Conservation (phyloP, 2,888 invertebrate species). For the Acronicta psi region DNA sequence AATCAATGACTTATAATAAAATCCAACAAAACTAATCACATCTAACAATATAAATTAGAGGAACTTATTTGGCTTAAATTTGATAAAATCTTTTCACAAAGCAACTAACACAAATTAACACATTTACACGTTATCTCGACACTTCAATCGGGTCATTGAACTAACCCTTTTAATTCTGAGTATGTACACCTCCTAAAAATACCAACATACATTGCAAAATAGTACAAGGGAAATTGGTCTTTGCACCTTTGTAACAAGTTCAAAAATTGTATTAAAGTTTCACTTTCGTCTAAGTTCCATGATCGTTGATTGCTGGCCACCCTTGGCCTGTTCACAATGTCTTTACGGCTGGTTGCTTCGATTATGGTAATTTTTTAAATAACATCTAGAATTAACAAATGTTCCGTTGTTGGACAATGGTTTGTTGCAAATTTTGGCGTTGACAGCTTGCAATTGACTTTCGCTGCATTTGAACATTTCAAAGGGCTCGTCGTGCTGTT, state of each 20-base stretch:
- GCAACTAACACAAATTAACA: slow-evolving; percentile 63
- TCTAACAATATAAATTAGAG: slow-evolving; percentile 7
- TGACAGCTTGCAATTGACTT: slow-evolving; percentile 49
- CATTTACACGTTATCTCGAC: slow-evolving; percentile 61
- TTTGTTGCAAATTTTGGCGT: slow-evolving; percentile 47
- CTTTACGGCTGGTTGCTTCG: slow-evolving; percentile 76
- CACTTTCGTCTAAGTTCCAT: slow-evolving; percentile 11
- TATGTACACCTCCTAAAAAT: slow-evolving; percentile 38
- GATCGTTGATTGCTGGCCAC: slow-evolving; percentile 59
- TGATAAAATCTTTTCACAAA: slow-evolving; percentile 44
- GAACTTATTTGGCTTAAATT: slow-evolving; percentile 18
- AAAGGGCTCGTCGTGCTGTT: slow-evolving; percentile 27
- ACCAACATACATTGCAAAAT: slow-evolving; percentile 13
- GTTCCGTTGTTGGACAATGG: slow-evolving; percentile 54
- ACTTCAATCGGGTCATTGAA: slow-evolving; percentile 66
- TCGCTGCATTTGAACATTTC: slow-evolving; percentile 21
- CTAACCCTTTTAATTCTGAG: slow-evolving; percentile 56
- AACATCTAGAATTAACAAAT: slow-evolving; percentile 73
- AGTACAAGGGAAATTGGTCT: slow-evolving; percentile 18
- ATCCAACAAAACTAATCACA: slow-evolving; percentile 22
- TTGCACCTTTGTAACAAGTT: slow-evolving; percentile 14
- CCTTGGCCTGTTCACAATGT: slow-evolving; percentile 62
- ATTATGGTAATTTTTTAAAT: slow-evolving; percentile 78
- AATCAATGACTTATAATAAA: not conserved
- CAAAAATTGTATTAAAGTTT: slow-evolving; percentile 10